These are phyloP conservation scores for Nephrotoma flavescens DNA, from an alignment of 2,888 invertebrate species.

Conservation along the genomic window DNA sequence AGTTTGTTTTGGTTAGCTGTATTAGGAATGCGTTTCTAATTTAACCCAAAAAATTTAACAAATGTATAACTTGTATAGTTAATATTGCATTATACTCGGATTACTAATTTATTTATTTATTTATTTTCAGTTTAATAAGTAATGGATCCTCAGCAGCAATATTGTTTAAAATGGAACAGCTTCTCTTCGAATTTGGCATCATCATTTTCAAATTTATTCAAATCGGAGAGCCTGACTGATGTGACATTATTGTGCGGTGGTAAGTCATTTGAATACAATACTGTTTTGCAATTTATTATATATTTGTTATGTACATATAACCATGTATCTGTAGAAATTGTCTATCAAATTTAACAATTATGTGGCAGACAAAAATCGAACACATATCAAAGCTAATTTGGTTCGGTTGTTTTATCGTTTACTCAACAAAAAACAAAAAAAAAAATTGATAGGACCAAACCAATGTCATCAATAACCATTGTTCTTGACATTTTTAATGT, in stretches of 20 bases:
- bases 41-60: background rate
- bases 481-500: background rate
- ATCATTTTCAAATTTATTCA: slow-evolving; percentile 83
- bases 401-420: background rate
- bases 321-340: background rate
- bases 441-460: background rate
- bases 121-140: background rate
- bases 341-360: background rate
- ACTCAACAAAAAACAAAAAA: background rate
- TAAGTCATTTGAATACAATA: slow-evolving; percentile 31
- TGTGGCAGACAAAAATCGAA: background rate
- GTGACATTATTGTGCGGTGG: slow-evolving; percentile 89
- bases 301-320: background rate
- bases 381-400: background rate
- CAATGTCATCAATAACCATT: background rate
- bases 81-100: background rate
- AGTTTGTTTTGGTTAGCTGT: background rate
- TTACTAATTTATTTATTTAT: background rate
- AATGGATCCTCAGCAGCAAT: slow-evolving; percentile 90
- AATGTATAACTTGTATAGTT: background rate
- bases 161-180: slow-evolving; percentile 92
- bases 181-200: slow-evolving; percentile 86
- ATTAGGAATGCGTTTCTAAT: background rate
- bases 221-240: slow-evolving; percentile 84
- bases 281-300: background rate